These are phyloP conservation scores for Sclerurus mexicanus DNA, from an alignment of 2,113 vertebrate genomes.

Conservation along the genomic window DNA sequence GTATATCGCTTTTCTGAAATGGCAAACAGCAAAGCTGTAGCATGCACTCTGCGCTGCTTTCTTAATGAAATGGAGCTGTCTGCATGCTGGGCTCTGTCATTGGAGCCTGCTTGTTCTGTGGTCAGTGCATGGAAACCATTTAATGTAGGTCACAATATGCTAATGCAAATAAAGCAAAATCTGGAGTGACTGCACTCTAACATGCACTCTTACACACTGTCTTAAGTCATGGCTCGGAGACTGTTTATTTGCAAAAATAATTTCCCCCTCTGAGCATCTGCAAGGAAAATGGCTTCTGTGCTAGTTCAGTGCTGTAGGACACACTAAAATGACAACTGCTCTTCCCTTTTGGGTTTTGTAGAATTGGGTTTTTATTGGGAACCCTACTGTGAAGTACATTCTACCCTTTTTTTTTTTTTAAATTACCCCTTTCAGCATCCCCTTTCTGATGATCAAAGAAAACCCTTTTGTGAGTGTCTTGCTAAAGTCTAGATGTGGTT, in stretches of 20 bases:
- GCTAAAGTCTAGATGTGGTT: not conserved
- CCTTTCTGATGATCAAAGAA: not conserved
- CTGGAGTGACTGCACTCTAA: not conserved
- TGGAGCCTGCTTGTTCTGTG: not conserved
- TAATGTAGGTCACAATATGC: slow-evolving; percentile 22
- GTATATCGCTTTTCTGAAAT: not conserved
- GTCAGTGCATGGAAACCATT: not conserved
- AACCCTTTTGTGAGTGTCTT: not conserved
- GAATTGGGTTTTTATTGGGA: not conserved
- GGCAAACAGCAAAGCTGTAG: not conserved
- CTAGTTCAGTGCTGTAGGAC: not conserved
- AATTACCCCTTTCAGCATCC: not conserved
- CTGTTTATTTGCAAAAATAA: not conserved
- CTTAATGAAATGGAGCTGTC: not conserved
- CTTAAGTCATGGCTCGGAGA: not conserved
- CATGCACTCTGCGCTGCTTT: not conserved
- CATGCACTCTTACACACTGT: not conserved
- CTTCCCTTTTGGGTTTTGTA: not conserved
- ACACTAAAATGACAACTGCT: not conserved
- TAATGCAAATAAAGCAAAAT: not conserved
- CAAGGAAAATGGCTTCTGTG: not conserved
- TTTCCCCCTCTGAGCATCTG: not conserved
- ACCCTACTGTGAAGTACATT: not conserved
- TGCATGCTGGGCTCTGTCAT: not conserved
- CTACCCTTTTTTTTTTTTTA: not conserved